Base-by-base conservation (phyloP, 2,888 invertebrate genomes). In the Caenorhabditis sp. region DNA sequence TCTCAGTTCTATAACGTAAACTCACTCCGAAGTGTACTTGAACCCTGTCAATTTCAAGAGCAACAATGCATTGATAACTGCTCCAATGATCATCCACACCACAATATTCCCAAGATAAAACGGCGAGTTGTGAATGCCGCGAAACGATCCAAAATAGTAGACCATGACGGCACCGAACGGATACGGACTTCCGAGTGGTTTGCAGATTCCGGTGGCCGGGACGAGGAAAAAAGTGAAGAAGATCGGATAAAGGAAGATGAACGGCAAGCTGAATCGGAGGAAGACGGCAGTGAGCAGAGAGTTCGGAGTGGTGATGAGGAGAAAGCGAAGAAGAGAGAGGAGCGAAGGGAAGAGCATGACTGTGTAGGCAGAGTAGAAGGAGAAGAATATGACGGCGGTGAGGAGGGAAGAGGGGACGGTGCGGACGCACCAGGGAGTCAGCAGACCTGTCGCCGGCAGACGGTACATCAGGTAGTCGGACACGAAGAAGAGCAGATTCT, bases 381-480 rank as follows among this genome's bases (percentile, higher is more conserved):
- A 27, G 39, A 41, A 17, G 30, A 50, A 52, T 22, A 52, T 41
- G 39, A 62, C 13, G 24, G 39, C n/a, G n/a, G 50, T 15, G 11
- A 62, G 41, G 13, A 15, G 11, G 11, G 8, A 1, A n/a, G 50
- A 52, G 2, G 50, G 41, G 2, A 20, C 15, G 11, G 41, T 39
- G 13, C 32, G 50, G 41, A 41, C 20, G 22, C 62, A 62, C 39
- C 39, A 62, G 8, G 50, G 15, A 11, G 62, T 62, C 26, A 62
- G 43, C 2, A 62, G 6, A 9, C 62, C 62, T 9, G 62, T 52
- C 5, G 62, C 39, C 0, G 62, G 62, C 26, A 62, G 30, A 17
- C 62, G 62, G 43, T 52, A 52, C 50, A 62, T 52, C 26, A 62
- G 41, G 37, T 30, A 62, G 32, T 62, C 62, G 32, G 50, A 52